Conservation (phyloP, 1,140 invertebrate genomes). For the Drosophila rufa region DNA sequence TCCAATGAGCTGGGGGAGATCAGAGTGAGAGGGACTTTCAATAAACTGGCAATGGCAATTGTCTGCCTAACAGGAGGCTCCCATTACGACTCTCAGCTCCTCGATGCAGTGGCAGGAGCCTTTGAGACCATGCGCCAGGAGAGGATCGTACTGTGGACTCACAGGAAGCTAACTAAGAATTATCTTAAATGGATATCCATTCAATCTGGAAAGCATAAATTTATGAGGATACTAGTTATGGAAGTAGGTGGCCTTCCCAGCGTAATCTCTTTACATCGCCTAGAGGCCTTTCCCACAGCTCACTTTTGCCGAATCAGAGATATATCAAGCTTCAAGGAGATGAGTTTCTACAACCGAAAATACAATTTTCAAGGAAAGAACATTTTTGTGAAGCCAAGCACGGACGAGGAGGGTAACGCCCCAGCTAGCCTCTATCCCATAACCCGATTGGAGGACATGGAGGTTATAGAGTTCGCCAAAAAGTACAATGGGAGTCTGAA, state of each 20-base stretch:
- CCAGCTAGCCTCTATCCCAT: not conserved
- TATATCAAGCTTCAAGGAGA: too few species aligned
- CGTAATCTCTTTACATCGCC: not conserved
- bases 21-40: not conserved
- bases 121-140: conserved; percentile 11
- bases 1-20: conserved; percentile 6
- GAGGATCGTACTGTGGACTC: conserved; percentile 1
- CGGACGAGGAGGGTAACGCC: not conserved
- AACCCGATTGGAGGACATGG: not conserved
- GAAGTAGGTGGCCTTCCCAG: too few species aligned
- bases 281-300: not conserved
- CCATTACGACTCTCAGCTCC: not conserved
- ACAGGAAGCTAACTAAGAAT: not conserved
- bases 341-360: not conserved
- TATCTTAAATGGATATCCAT: not conserved
- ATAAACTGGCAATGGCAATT: not conserved
- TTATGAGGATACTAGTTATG: not conserved
- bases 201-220: not conserved
- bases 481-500: conserved; percentile 7
- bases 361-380: not conserved
- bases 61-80: not conserved
- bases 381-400: not conserved
- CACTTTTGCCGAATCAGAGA: not conserved
- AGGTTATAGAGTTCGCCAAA: conserved; percentile 1
- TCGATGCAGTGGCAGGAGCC: not conserved